Conservation (phyloP, 2,888 invertebrate genomes). For the Zygaena filipendulae region DNA sequence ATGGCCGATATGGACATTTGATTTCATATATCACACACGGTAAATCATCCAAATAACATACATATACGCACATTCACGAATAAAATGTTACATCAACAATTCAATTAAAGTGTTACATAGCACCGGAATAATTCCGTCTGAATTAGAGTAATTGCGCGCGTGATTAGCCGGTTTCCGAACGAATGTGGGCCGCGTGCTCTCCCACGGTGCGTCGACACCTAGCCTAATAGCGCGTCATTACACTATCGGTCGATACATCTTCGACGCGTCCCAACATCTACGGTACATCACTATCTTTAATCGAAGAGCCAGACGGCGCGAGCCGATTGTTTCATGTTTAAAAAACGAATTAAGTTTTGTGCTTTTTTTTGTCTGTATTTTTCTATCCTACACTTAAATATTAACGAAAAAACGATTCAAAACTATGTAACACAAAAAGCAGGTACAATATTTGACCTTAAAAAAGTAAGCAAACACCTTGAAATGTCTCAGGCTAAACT, state of each 20-base stretch:
- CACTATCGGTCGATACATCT: slow-evolving; percentile 57
- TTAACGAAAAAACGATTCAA: too few relatives aligned
- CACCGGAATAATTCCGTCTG: slow-evolving; percentile 45
- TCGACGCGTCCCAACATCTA: slow-evolving; percentile 27
- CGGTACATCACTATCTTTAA: slow-evolving; percentile 45
- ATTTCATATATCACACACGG: too few relatives aligned
- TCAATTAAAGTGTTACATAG: slow-evolving; percentile 58
- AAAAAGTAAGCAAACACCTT: too few relatives aligned
- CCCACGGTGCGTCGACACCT: slow-evolving; percentile 63
- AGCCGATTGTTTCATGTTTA: slow-evolving; percentile 33
- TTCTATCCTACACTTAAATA: too few relatives aligned
- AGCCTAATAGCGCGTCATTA: slow-evolving; percentile 56
- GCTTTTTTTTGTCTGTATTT: too few relatives aligned
- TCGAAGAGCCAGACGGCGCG: slow-evolving; percentile 39
- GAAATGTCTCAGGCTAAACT: too few relatives aligned
- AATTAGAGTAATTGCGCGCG: slow-evolving; percentile 61
- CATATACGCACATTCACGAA: slow-evolving; percentile 22
- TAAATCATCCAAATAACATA: slow-evolving; percentile 29
- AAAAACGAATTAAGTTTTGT: background rate
- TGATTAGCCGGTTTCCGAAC: slow-evolving; percentile 31
- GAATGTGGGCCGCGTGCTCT: slow-evolving; percentile 52
- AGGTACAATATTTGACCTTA: too few relatives aligned
- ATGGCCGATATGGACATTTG: too few relatives aligned
- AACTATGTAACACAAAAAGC: too few relatives aligned
- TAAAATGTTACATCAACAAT: slow-evolving; percentile 35